phyloP scores from a whole-genome alignment of 2,797 vertebrate genomes.

The Ptychadena robeensis region DNA sequence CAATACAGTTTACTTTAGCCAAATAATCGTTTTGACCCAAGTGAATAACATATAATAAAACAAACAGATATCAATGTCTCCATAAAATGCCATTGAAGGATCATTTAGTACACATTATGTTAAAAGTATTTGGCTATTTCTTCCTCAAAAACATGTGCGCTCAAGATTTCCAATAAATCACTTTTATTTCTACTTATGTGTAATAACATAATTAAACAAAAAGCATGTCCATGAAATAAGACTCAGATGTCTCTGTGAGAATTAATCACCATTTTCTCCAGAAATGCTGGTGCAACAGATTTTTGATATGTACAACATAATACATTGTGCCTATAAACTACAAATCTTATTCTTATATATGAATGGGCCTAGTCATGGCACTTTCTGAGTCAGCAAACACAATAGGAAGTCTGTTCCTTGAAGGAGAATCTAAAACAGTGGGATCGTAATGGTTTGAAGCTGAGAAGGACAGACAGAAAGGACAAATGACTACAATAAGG shows the following conservation, averaged over 20 bases:
- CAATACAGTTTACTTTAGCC: conserved; percentile 20
- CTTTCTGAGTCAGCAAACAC: no score
- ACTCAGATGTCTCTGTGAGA: conserved; percentile 45
- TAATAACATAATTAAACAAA: conserved; percentile 57
- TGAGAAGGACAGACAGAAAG: no score
- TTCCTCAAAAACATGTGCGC: conserved; percentile 41
- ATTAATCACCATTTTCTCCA: conserved; percentile 7
- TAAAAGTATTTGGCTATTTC: conserved; percentile 51
- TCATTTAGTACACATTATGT: conserved; percentile 46
- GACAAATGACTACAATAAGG: no score
- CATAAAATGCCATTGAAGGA: conserved; percentile 48
- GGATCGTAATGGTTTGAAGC: no score
- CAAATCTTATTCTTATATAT: no score
- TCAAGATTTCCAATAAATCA: conserved; percentile 54
- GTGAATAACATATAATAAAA: conserved; percentile 40
- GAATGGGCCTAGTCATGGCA: no score
- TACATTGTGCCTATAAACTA: no score
- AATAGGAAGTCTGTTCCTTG: no score
- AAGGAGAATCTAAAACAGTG: no score
- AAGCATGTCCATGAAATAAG: conserved; percentile 54
- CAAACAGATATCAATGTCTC: conserved; percentile 37
- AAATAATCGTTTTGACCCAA: conserved; percentile 25
- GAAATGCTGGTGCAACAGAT: neutral
- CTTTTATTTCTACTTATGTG: conserved; percentile 47
- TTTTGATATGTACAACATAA: neutral